phyloP scores from a whole-genome alignment of 1,140 invertebrate species.

The Lepidurus arcticus region DNA sequence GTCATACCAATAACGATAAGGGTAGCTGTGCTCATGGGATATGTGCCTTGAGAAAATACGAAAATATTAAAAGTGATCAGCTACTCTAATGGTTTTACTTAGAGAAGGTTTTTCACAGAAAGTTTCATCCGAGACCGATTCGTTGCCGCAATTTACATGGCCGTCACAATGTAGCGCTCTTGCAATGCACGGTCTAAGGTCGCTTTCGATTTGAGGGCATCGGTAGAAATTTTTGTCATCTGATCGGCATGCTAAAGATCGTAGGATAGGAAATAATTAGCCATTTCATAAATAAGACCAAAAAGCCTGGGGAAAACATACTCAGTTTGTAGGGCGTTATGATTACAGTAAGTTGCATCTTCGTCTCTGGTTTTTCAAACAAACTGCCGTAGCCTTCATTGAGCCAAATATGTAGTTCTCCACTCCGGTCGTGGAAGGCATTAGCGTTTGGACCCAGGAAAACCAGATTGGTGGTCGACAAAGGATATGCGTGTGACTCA shows the following conservation, averaged over 20 bases:
- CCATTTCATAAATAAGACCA: neutral
- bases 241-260: constrained; percentile 28
- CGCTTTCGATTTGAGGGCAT: constrained; percentile 14
- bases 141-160: constrained; percentile 31
- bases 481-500: neutral
- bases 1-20: constrained; percentile 15
- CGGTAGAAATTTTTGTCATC: constrained; percentile 26
- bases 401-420: constrained; percentile 32
- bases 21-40: neutral
- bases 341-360: constrained; percentile 28
- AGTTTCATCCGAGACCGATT: constrained; percentile 28
- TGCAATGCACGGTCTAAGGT: constrained; percentile 25
- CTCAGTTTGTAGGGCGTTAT: constrained; percentile 30
- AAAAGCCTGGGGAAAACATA: neutral
- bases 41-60: neutral
- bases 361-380: neutral
- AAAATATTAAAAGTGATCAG: neutral
- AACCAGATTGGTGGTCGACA: constrained; percentile 19
- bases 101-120: neutral
- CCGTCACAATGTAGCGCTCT: constrained; percentile 29
- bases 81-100: constrained; percentile 13
- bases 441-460: constrained; percentile 30
- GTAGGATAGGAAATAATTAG: neutral
- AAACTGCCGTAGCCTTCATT: constrained; percentile 23
- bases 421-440: constrained; percentile 31